These are phyloP conservation scores for Dasysyrphus tricinctus DNA, from an alignment of 2,888 invertebrate species.

Conservation along the genomic window DNA sequence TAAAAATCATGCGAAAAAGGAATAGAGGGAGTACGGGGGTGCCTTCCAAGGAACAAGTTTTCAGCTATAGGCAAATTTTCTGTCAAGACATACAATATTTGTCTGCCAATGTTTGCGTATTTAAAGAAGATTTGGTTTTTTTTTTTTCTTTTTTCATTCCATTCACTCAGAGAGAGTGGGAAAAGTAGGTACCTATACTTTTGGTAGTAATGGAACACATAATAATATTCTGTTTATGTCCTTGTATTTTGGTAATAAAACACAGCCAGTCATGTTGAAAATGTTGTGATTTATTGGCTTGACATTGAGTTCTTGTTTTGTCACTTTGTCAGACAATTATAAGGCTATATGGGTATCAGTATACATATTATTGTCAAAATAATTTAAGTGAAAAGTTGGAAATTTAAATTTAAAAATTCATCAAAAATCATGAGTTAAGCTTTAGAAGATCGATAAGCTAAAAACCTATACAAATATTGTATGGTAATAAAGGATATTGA, in stretches of 20 bases:
- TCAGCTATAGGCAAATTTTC: constrained; percentile 64
- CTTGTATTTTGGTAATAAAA: constrained; percentile 47
- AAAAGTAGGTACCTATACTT: neutral
- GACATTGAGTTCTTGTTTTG: constrained; percentile 38
- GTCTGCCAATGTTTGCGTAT: constrained; percentile 43
- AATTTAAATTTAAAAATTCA: neutral
- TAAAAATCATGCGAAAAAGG: neutral
- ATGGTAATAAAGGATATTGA: too few species aligned
- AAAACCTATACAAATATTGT: too few species aligned
- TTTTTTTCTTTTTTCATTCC: neutral
- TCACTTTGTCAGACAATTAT: constrained; percentile 44
- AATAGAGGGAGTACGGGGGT: neutral
- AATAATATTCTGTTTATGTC: constrained; percentile 54
- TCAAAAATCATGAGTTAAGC: neutral
- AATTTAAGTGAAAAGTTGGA: neutral
- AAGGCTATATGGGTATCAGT: constrained; percentile 23
- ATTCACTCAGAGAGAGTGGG: neutral
- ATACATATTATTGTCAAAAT: too few species aligned
- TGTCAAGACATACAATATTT: constrained; percentile 37
- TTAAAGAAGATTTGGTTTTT: constrained; percentile 10
- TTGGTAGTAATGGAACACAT: constrained; percentile 41
- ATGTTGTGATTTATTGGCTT: constrained; percentile 63
- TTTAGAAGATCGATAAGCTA: neutral
- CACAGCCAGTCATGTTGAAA: constrained; percentile 46
- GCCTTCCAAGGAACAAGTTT: constrained; percentile 49